phyloP scores from a whole-genome alignment of 2,888 invertebrate genomes.

The Nomada ferruginata region DNA sequence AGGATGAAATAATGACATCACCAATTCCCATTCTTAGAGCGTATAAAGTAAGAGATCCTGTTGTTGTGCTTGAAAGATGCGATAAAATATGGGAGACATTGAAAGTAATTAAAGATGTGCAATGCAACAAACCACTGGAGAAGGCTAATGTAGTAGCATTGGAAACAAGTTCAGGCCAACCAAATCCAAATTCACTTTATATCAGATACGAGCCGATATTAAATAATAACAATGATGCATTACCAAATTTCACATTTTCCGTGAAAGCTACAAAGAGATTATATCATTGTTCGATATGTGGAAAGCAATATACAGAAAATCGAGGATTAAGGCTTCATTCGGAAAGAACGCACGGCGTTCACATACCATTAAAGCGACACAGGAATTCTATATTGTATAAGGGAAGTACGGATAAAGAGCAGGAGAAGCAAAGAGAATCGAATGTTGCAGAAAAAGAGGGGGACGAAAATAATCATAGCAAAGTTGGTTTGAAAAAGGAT shows the following conservation, averaged over 20 bases:
- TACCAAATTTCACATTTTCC: slow-evolving; percentile 77
- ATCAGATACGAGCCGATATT: slow-evolving; percentile 72
- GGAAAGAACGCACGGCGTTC: slow-evolving; percentile 73
- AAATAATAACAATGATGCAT: slow-evolving; percentile 68
- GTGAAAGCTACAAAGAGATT: slow-evolving; percentile 73
- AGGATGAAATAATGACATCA: slow-evolving; percentile 27
- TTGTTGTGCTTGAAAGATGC: slow-evolving; percentile 76
- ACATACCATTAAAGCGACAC: slow-evolving; percentile 54
- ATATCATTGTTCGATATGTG: slow-evolving; percentile 77
- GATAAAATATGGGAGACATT: slow-evolving; percentile 83
- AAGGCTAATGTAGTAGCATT: neutral
- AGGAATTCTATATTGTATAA: neutral
- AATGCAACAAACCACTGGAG: slow-evolving; percentile 39
- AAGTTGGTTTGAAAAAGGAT: slow-evolving; percentile 4
- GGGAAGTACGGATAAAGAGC: neutral
- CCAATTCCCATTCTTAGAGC: slow-evolving; percentile 46
- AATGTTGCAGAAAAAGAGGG: neutral
- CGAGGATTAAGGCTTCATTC: slow-evolving; percentile 71
- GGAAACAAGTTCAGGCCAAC: neutral
- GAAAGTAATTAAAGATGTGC: slow-evolving; percentile 76
- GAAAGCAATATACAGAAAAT: slow-evolving; percentile 71
- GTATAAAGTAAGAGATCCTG: slow-evolving; percentile 74
- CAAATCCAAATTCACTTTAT: slow-evolving; percentile 45
- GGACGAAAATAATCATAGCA: neutral
- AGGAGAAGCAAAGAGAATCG: neutral